Conservation (phyloP, 2,113 vertebrate genomes). For the Gopherus evgoodei region DNA sequence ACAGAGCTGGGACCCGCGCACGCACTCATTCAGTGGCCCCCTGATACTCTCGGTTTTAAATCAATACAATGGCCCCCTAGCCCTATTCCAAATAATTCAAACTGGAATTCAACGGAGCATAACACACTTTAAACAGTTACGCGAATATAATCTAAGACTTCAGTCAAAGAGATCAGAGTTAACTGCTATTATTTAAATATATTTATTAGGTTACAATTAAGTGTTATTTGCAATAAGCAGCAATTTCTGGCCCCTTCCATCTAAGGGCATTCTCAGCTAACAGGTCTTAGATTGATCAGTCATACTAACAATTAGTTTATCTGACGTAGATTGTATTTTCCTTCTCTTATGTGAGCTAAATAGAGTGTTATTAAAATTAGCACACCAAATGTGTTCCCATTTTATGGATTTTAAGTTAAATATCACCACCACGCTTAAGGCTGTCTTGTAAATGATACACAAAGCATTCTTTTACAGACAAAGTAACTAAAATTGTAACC, state of each 20-base stretch:
- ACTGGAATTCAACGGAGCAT: neutral
- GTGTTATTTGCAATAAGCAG: neutral
- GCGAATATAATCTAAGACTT: fast-evolving
- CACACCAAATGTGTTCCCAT: neutral
- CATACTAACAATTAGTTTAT: neutral
- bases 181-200: neutral
- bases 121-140: neutral
- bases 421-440: neutral
- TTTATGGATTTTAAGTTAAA: neutral
- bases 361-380: neutral
- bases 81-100: neutral
- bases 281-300: neutral
- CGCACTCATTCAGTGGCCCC: neutral
- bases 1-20: neutral
- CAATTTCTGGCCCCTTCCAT: neutral
- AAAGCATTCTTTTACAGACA: neutral
- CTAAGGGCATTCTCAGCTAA: neutral
- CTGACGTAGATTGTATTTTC: neutral
- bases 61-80: conserved; percentile 51
- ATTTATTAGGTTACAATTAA: neutral
- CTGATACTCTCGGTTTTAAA: neutral
- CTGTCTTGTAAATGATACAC: neutral
- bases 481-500: neutral
- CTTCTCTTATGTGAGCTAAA: neutral
- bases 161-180: neutral